Conservation (phyloP, 2,797 vertebrate species). For the Myotis vivesi region DNA sequence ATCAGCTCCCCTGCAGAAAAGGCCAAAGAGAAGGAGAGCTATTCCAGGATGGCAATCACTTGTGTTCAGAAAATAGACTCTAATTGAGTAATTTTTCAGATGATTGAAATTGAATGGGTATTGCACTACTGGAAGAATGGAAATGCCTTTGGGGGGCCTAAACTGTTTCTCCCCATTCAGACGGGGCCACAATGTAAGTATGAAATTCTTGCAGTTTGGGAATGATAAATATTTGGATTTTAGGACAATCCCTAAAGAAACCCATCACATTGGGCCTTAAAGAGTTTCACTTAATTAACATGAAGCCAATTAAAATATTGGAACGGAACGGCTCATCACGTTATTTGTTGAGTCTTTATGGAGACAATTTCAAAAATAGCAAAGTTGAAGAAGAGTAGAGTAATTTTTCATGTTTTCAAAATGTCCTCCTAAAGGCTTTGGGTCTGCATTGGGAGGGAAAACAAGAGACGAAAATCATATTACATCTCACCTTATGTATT, state of each 20-base stretch:
- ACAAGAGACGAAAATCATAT: background rate
- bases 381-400: background rate
- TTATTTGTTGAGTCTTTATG: background rate
- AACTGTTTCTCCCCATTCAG: conserved; percentile 19
- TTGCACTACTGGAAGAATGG: conserved; percentile 28
- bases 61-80: conserved; percentile 55
- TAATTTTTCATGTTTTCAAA: conserved; percentile 42
- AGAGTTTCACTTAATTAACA: conserved; percentile 24
- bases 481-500: background rate
- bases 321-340: background rate
- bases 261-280: background rate
- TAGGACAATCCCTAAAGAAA: conserved; percentile 21
- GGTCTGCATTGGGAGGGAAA: background rate
- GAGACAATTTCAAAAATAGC: conserved; percentile 39
- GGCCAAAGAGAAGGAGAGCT: background rate
- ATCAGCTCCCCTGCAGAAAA: conserved; percentile 55
- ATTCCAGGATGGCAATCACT: conserved; percentile 25
- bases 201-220: background rate
- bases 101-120: conserved; percentile 47
- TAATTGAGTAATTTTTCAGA: conserved; percentile 60
- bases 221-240: conserved; percentile 35
- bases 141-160: conserved; percentile 24
- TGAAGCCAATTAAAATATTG: background rate
- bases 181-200: background rate
- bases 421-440: conserved; percentile 18